Base-by-base conservation (phyloP, 1,140 invertebrate species). In the Atta cephalotes region DNA sequence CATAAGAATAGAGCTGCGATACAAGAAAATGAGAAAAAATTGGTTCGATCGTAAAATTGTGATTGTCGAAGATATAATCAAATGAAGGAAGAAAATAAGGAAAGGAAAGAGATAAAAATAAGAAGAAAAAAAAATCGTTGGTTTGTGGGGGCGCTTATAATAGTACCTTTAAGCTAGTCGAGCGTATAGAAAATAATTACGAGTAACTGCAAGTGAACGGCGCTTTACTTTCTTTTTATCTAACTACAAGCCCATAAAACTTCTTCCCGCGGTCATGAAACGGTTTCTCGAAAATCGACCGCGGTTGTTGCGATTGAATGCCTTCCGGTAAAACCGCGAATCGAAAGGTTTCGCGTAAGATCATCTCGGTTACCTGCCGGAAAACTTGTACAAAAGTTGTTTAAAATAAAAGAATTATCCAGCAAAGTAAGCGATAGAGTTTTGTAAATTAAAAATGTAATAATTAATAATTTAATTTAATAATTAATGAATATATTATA, bases 181-280 rank as follows among this genome's bases (percentile, higher is more conserved):
- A 79, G 60, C 74, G 74, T 86, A 66, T 68, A 86, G 51, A 78
- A 86, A 86, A 86, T 86, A 86, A 86, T 86, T 79, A 86, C 76
- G 63, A 66, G 31, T 78, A 84, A 84, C 70, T 49, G 81, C 25
- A 1, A 85, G 72, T 31, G 71, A 76, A 78, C 60, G 39, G 72
- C 72, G 62, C 58, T 78, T 85, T 25, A 28, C 72, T 56, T 85
- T 58, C 72, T 85, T 85, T 56, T 85, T 85, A 45, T 39, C 2
- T n/a, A 18, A 1, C n/a, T 49, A 28, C 10, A 18, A 28, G 45
- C 45, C 28, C 70, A 62, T 85, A 78, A 85, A 85, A 85, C 58
- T 85, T 85, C 35, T 85, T 77, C 72, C 21, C 71, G 45, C 62
- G 39, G 31, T 65, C 39, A 49, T 21, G 72, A 78, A 85, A 85